phyloP scores from a whole-genome alignment of 2,797 vertebrate species.

The Xiphorhynchus erythropygius region DNA sequence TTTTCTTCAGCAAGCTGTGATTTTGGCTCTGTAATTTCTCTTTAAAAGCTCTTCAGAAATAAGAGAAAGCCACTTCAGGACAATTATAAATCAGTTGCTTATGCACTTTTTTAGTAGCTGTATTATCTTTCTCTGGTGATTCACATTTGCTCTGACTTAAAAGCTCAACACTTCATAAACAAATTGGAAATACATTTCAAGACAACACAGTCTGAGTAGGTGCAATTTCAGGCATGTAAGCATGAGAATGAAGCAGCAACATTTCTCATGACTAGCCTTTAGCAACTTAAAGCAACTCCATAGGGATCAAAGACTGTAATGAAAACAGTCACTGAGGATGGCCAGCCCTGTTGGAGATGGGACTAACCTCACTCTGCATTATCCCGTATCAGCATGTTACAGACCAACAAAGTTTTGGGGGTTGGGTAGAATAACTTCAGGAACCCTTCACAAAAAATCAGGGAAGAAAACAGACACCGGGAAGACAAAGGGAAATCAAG shows the following conservation, averaged over 20 bases:
- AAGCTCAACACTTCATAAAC: not conserved
- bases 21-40: not conserved
- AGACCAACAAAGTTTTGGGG: not conserved
- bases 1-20: not conserved
- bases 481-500: not conserved
- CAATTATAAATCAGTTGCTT: not conserved
- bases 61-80: not conserved
- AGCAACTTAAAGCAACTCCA: not conserved
- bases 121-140: not conserved
- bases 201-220: not conserved
- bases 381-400: not conserved
- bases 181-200: slow-evolving; percentile 16
- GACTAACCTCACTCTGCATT: not conserved
- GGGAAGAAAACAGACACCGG: not conserved
- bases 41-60: not conserved
- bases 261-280: not conserved
- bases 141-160: not conserved
- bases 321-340: not conserved
- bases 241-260: not conserved
- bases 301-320: not conserved
- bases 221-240: not conserved
- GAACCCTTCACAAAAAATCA: not conserved
- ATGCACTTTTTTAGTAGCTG: not conserved
- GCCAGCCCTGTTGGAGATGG: not conserved
- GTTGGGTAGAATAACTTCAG: not conserved